Conservation (phyloP, 2,113 vertebrate genomes). For the Solenodon paradoxus region DNA sequence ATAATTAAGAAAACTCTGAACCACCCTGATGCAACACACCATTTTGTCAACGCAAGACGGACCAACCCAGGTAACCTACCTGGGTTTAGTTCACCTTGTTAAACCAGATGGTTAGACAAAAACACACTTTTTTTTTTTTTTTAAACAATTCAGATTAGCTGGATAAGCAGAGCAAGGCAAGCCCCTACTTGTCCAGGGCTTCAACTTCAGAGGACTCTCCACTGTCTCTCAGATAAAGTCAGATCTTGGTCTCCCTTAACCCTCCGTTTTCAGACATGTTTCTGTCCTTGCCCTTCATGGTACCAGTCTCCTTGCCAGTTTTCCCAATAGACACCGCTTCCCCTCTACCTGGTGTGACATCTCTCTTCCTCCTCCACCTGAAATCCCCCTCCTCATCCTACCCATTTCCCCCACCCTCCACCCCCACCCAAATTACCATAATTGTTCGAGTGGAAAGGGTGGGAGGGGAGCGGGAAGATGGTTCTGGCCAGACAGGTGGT, state of each 20-base stretch:
- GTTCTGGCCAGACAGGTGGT: too few species aligned
- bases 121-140: not conserved
- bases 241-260: rapidly evolving
- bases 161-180: not conserved
- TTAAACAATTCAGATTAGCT: not conserved
- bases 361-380: not conserved
- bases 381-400: rapidly evolving
- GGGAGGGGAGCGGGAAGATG: too few species aligned
- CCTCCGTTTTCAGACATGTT: not conserved
- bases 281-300: not conserved
- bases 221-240: not conserved
- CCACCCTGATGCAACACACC: rapidly evolving
- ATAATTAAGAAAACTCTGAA: not conserved
- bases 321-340: not conserved
- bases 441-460: too few species aligned
- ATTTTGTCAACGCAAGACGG: not conserved
- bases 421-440: too few species aligned
- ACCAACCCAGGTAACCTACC: rapidly evolving
- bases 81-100: not conserved
- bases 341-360: not conserved
- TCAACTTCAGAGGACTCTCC: not conserved
- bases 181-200: not conserved
- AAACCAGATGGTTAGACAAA: not conserved
- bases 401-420: too few species aligned
- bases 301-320: not conserved